These are phyloP conservation scores for Sicus ferrugineus DNA, from an alignment of 2,888 invertebrate species.

Conservation along the genomic window DNA sequence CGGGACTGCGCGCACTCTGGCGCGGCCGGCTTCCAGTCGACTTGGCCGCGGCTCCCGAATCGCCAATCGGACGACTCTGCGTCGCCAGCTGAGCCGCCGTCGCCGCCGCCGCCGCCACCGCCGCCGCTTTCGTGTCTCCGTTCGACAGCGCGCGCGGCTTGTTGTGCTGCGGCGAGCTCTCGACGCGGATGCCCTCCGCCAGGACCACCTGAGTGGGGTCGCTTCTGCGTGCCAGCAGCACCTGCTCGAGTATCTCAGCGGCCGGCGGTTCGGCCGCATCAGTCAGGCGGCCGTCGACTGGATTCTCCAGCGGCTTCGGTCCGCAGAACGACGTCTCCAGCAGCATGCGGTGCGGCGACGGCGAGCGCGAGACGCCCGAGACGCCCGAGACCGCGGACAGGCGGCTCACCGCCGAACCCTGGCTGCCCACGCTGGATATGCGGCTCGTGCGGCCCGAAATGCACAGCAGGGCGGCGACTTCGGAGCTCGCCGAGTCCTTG, in stretches of 20 bases:
- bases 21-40: constrained; percentile 53
- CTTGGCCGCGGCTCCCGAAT: constrained; percentile 25
- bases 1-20: constrained; percentile 57
- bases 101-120: constrained; percentile 24
- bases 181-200: constrained; percentile 70
- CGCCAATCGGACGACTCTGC: constrained; percentile 40
- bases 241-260: constrained; percentile 68
- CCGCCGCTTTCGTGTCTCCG: constrained; percentile 49
- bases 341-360: constrained; percentile 90
- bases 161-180: constrained; percentile 54
- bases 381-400: constrained; percentile 69
- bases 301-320: constrained; percentile 73
- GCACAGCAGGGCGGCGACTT: constrained; percentile 76
- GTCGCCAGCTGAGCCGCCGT: constrained; percentile 37
- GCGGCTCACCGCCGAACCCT: constrained; percentile 73
- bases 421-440: constrained; percentile 82
- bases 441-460: constrained; percentile 84
- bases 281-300: constrained; percentile 66
- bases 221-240: constrained; percentile 70
- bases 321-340: constrained; percentile 92
- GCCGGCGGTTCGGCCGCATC: constrained; percentile 65
- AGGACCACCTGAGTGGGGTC: constrained; percentile 73
- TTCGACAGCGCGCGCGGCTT: constrained; percentile 52
- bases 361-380: constrained; percentile 73
- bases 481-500: constrained; percentile 79